Base-by-base conservation (phyloP, 2,888 invertebrate species). In the Xanthorhoe designata region DNA sequence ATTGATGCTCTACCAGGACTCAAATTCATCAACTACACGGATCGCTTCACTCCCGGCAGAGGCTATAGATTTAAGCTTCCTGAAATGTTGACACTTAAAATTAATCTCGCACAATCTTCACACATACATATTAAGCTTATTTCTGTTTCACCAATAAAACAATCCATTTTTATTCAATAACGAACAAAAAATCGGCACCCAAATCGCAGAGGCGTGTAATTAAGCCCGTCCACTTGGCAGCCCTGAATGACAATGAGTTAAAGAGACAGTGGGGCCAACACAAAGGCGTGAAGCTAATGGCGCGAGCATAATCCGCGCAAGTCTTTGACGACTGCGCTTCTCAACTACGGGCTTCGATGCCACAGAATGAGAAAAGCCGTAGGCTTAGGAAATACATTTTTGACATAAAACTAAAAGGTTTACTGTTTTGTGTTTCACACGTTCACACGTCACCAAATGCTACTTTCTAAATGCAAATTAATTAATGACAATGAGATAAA, bases 251-350 rank as follows among this genome's bases (percentile, higher is more conserved):
- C 87, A 89, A 87, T 88, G 84, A 86, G 79, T 79, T 78, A 76
- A 76, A 78, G 76, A 76, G 74, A 71, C 73, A 71, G 77, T 63
- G 75, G 72, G 68, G 68, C 75, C 71, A 78, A 75, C 84, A 90
- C 88, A 89, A 90, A 87, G 81, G 84, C 85, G 79, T 77, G 82
- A 83, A 82, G 76, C 86, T 90, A 91, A 90, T 90, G 89, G 88
- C 82, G 85, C 84, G 86, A 83, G 78, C 82, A 83, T 90, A 90
- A 91, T 88, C 78, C 86, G 80, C 75, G 82, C 84, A 88, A 89
- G 87, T 85, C 87, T 75, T 87, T 88, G 86, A 84, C 74, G 84
- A 81, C 84, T 85, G 85, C 84, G 81, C 83, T 87, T 87, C 85
- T 83, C 82, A 87, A 83, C 82, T 83, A 87, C 80, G 83, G 80